Conservation (phyloP, 2,888 invertebrate genomes). For the Stegophylla sp. region DNA sequence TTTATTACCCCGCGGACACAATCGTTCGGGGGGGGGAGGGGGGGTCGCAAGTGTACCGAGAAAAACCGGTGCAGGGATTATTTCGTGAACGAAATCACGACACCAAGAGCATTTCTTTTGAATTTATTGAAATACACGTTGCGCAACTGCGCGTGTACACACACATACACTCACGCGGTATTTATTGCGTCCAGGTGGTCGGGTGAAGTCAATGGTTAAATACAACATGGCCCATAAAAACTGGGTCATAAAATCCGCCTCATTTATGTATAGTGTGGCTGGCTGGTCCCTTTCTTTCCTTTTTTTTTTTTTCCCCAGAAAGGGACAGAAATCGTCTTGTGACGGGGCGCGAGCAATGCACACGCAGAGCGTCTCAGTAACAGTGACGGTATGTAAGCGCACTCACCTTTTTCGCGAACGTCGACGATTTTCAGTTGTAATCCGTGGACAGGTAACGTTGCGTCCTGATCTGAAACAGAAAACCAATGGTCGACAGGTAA, state of each 20-base stretch:
- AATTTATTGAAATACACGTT: background rate
- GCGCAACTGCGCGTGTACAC: constrained; percentile 6
- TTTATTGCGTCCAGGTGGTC: constrained; percentile 24
- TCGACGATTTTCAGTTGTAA: background rate
- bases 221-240: constrained; percentile 30
- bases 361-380: constrained; percentile 27
- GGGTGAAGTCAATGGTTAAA: constrained; percentile 24
- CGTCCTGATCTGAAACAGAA: constrained; percentile 28
- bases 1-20: too few relatives aligned
- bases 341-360: background rate
- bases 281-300: constrained; percentile 38
- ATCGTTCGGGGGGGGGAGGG: too few relatives aligned
- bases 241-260: constrained; percentile 46
- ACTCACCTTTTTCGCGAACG: constrained; percentile 45
- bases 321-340: constrained; percentile 38
- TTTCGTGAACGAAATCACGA: background rate
- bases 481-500: constrained; percentile 25
- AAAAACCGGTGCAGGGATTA: constrained; percentile 16
- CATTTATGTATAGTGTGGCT: background rate
- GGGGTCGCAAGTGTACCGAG: background rate
- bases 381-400: constrained; percentile 22
- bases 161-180: too few relatives aligned
- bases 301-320: background rate
- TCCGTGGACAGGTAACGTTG: background rate
- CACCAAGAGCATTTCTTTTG: background rate